phyloP scores from a whole-genome alignment of 2,888 invertebrate genomes.

The Hermaeophaga mercurialis region DNA sequence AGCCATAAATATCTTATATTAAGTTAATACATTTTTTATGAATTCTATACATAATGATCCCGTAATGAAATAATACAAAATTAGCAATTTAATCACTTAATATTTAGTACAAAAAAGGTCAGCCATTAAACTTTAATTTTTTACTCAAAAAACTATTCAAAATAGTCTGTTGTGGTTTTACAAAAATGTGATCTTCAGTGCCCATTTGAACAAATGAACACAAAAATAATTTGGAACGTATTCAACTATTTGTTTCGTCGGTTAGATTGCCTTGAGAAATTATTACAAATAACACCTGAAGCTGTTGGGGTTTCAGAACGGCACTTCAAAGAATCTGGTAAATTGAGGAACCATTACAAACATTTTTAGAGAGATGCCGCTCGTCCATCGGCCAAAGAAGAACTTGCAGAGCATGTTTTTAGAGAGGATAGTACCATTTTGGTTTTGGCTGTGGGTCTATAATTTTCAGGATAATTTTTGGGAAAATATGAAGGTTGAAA shows the following conservation, averaged over 20 bases:
- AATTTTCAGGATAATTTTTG: slow-evolving; percentile 44
- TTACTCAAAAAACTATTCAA: too few species aligned
- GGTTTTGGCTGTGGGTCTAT: slow-evolving; percentile 54
- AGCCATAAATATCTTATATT: too few species aligned
- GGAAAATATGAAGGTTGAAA: slow-evolving; percentile 30
- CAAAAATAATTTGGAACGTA: slow-evolving; percentile 15
- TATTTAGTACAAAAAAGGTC: too few species aligned
- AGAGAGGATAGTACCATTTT: slow-evolving; percentile 52
- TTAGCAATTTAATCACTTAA: too few species aligned
- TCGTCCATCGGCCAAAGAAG: slow-evolving; percentile 29
- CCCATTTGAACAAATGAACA: neutral
- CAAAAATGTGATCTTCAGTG: too few species aligned
- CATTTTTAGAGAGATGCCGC: slow-evolving; percentile 50
- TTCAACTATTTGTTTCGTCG: neutral
- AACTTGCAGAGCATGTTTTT: slow-evolving; percentile 48
- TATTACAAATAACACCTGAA: slow-evolving; percentile 18
- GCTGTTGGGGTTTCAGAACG: slow-evolving; percentile 25
- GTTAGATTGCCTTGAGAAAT: neutral
- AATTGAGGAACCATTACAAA: slow-evolving; percentile 55
- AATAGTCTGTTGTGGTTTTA: too few species aligned
- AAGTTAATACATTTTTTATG: too few species aligned
- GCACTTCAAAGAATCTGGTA: slow-evolving; percentile 47
- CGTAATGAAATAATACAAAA: too few species aligned
- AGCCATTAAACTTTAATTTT: too few species aligned
- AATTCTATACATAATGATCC: too few species aligned